Percentiles rank a stretch among this genome's conserved stretches.
Evolutionary conservation across 2,797 vertebrate species (phyloP).

Genomic region (Zalophus californianus): DNA sequence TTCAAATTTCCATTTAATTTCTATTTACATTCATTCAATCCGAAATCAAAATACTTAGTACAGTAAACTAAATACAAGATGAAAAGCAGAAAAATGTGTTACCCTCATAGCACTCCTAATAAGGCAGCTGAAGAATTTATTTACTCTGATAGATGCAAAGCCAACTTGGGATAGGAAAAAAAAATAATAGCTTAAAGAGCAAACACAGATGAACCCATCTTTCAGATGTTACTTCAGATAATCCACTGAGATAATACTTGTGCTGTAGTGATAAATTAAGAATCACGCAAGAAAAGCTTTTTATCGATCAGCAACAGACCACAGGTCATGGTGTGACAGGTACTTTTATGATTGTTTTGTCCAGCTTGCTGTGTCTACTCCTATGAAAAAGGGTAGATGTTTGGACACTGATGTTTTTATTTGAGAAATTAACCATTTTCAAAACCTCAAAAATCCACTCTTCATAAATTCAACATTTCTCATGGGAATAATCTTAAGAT

Average conservation of each 20-base stretch:
- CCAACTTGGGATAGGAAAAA: constrained; percentile 76
- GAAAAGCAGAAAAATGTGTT: constrained; percentile 82
- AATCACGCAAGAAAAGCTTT: constrained; percentile 70
- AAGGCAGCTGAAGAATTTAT: constrained; percentile 85
- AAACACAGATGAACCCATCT: constrained; percentile 69
- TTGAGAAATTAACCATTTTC: constrained; percentile 73
- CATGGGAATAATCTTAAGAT: constrained; percentile 71
- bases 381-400: constrained; percentile 59
- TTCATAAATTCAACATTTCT: constrained; percentile 86
- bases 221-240: constrained; percentile 53
- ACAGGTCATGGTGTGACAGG: constrained; percentile 64
- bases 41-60: constrained; percentile 83
- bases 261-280: constrained; percentile 72
- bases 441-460: constrained; percentile 74
- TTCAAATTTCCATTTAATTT: constrained; percentile 89
- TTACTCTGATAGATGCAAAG: constrained; percentile 82
- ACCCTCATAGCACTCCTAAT: constrained; percentile 84
- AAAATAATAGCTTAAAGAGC: constrained; percentile 79
- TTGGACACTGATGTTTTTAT: constrained; percentile 48
- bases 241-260: constrained; percentile 76
- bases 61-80: constrained; percentile 86
- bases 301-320: constrained; percentile 66
- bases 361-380: constrained; percentile 66
- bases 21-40: constrained; percentile 87
- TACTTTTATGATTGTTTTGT: constrained; percentile 61